Conservation (phyloP, 2,888 invertebrate genomes). For the Ferrisia virgata region DNA sequence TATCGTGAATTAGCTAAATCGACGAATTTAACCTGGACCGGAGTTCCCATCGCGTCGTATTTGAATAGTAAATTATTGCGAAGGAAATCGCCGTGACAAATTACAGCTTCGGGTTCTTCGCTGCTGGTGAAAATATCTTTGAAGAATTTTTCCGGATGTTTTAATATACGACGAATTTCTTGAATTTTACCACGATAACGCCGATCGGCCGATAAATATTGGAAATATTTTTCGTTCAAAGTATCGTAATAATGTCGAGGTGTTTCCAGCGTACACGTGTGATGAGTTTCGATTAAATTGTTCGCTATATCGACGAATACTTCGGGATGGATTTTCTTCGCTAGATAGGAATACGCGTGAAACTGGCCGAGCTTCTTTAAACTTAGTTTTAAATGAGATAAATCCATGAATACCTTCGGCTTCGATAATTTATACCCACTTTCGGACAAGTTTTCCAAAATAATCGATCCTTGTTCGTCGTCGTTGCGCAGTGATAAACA, state of each 20-base stretch:
- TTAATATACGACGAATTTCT: not conserved
- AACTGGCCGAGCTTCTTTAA: not conserved
- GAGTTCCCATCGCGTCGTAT: constrained; percentile 47
- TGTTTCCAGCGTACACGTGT: not conserved
- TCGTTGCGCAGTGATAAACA: not conserved
- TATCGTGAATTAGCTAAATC: constrained; percentile 52
- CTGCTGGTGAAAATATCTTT: not conserved
- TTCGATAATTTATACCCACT: not conserved
- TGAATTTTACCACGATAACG: not conserved
- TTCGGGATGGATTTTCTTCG: not conserved
- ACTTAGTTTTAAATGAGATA: not conserved
- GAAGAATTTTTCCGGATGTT: not conserved
- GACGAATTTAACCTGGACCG: constrained; percentile 47
- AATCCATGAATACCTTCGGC: not conserved
- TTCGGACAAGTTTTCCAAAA: not conserved
- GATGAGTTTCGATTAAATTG: not conserved
- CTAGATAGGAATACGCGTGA: not conserved
- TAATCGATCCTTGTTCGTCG: not conserved
- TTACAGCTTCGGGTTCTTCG: constrained; percentile 48
- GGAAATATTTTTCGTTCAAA: not conserved
- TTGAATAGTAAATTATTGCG: constrained; percentile 50
- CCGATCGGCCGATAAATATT: not conserved
- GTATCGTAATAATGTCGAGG: not conserved
- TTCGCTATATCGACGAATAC: not conserved
- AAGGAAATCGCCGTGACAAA: constrained; percentile 50